Conservation (phyloP, 2,797 vertebrate species). For the Bovichtus diacanthus region DNA sequence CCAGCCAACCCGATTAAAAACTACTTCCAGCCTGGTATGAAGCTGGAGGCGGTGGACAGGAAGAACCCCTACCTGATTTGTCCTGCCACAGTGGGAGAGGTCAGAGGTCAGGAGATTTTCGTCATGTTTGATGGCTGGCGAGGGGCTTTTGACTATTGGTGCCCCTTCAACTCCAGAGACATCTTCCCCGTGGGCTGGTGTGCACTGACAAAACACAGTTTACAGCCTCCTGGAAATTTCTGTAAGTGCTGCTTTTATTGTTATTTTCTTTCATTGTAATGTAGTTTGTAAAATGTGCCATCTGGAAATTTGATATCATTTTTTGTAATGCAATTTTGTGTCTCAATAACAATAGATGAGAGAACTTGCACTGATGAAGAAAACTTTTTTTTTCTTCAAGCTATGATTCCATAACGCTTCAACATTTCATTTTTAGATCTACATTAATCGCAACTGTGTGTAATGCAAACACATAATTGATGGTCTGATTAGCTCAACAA, state of each 20-base stretch:
- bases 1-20: constrained; percentile 89
- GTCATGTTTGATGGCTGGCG: constrained; percentile 97
- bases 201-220: constrained; percentile 90
- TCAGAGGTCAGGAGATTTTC: constrained; percentile 93
- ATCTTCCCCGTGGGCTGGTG: constrained; percentile 97
- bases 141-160: constrained; percentile 97
- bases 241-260: constrained; percentile 84
- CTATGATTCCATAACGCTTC: not conserved
- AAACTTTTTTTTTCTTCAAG: too few species aligned
- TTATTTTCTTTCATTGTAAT: not conserved
- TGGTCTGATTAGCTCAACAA: not conserved
- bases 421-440: not conserved
- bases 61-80: constrained; percentile 97
- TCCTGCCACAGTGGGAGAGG: constrained; percentile 92
- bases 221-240: constrained; percentile 92
- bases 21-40: constrained; percentile 94
- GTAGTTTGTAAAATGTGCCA: not conserved
- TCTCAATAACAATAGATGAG: not conserved
- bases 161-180: constrained; percentile 93
- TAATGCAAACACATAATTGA: not conserved
- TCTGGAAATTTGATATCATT: not conserved
- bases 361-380: too few species aligned
- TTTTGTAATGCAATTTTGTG: not conserved
- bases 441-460: not conserved
- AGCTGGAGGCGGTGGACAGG: constrained; percentile 95